phyloP scores from a whole-genome alignment of 2,113 vertebrate genomes.

The Gracilinanus agilis region DNA sequence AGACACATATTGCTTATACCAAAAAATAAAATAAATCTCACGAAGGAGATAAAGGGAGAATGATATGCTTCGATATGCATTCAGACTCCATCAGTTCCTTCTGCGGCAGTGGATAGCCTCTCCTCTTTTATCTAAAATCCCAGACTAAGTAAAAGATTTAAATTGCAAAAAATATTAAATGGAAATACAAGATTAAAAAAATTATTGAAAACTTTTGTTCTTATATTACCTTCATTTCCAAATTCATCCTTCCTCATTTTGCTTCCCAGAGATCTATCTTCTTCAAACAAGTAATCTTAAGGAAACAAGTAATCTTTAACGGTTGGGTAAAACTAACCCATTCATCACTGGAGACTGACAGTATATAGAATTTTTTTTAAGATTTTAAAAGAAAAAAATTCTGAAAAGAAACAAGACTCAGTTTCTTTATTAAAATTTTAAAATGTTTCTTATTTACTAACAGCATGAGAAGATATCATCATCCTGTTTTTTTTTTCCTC shows the following conservation, averaged over 20 bases:
- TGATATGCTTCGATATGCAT: too few relatives aligned
- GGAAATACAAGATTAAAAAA: not conserved
- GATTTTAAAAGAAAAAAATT: conserved; percentile 30
- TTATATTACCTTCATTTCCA: not conserved
- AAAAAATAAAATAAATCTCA: too few relatives aligned
- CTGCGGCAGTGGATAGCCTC: too few relatives aligned
- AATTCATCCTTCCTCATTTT: not conserved
- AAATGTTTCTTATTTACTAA: not conserved
- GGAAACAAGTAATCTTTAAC: not conserved
- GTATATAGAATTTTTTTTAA: not conserved
- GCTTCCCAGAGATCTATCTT: not conserved
- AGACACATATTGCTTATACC: too few relatives aligned
- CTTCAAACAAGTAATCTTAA: not conserved
- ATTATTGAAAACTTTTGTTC: not conserved
- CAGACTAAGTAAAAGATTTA: not conserved
- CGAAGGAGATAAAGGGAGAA: too few relatives aligned
- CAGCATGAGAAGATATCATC: not conserved
- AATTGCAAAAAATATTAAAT: not conserved
- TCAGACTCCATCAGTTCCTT: too few relatives aligned
- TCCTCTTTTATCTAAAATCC: too few relatives aligned
- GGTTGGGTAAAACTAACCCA: not conserved
- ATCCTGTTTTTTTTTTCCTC: not conserved
- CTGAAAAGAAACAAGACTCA: not conserved
- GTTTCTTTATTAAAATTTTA: not conserved
- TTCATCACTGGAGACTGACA: not conserved